Evolutionary conservation across 2,113 vertebrate species (phyloP), one percentile per base, ranked within the genome.

Genomic region (Oceanodroma tethys): DNA sequence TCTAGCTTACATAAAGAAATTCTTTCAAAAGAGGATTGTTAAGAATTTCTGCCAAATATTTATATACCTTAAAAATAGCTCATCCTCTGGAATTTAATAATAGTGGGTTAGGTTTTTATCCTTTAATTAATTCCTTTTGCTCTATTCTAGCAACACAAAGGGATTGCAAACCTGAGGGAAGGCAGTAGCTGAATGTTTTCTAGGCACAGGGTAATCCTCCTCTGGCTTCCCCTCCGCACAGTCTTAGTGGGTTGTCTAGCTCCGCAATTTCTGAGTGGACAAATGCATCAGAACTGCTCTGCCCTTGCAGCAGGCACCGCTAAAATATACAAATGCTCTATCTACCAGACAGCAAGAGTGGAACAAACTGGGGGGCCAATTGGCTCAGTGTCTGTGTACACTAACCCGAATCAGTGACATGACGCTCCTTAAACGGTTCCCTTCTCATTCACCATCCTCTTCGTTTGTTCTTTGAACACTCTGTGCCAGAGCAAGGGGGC

Each of bases 41-140:
- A 93, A 93, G 74, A 82, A 78, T 92, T 92, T 91, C 73, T 95
- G 72, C 78, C 86, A 91, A 89, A 89, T 95, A 86, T 94, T 95
- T 93, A 84, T 84, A 80, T 95, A 68, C 52, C 60, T 95, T 75
- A 85, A 97, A 95, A 95, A 93, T 82, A 91, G 71, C 67, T 94
- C 63, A 81, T 87, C 53, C 86, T 85, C 78, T 94, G 94, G 91
- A 97, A 95, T 96, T 87, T 91, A 91, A 93, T 96, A 95, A 94
- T 76, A 93, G 84, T n/a, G 55, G 58, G 36, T 65, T 92, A 87
- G 80, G 50, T 32, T 89, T 95, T 93, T 93, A 89, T 81, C 70
- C 91, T 93, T 97, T 95, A 89, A 85, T 95, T 91, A 75, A 55
- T 95, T 94, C 78, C 78, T 93, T 95, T 95, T 85, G 84, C 81